Conservation (phyloP, 2,113 vertebrate genomes). For the Globicephala melas region DNA sequence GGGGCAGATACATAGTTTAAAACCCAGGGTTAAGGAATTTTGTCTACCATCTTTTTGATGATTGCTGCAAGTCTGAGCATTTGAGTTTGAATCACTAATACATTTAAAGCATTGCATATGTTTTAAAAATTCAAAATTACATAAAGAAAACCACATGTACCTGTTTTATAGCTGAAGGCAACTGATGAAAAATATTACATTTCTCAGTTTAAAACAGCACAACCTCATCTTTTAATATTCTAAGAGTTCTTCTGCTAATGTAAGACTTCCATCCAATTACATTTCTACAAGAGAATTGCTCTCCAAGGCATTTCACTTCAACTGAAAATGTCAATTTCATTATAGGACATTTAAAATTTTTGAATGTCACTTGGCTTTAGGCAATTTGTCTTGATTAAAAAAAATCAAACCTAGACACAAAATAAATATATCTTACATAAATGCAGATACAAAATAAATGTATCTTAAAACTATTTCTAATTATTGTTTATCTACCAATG, state of each 20-base stretch:
- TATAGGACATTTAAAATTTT: conserved; percentile 9
- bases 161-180: neutral
- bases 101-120: neutral
- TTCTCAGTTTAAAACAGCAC: conserved; percentile 5
- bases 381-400: conserved; percentile 45
- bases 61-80: neutral
- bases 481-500: conserved; percentile 27
- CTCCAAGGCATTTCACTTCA: conserved; percentile 35
- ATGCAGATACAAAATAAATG: neutral
- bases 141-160: neutral
- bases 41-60: neutral
- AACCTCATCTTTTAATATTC: neutral
- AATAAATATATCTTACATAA: conserved; percentile 1
- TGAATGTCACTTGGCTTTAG: conserved; percentile 17
- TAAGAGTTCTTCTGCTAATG: conserved; percentile 7
- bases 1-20: neutral
- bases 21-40: neutral
- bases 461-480: conserved; percentile 36
- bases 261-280: conserved; percentile 39
- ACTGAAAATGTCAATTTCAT: conserved; percentile 65
- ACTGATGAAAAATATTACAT: neutral
- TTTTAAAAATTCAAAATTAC: neutral
- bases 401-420: conserved; percentile 27
- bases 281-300: conserved; percentile 18
- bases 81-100: neutral